Evolutionary conservation across 2,113 vertebrate species (phyloP).

Genomic region (Fulmarus glacialis): DNA sequence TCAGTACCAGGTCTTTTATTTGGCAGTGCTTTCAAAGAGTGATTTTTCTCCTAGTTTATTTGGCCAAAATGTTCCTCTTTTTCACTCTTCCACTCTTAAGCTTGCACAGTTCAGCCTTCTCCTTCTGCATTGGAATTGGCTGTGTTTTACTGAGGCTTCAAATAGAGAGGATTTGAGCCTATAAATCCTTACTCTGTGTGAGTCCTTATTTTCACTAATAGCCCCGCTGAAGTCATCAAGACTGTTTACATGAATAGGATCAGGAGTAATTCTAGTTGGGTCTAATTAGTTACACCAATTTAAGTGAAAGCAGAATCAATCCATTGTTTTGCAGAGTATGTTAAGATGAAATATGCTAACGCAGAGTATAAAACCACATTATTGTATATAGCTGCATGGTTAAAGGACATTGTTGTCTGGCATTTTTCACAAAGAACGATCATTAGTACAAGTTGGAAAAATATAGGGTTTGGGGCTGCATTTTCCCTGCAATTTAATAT

Average conservation of each 20-base stretch:
- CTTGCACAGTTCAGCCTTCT: neutral
- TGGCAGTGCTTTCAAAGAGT: neutral
- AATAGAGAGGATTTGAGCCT: slow-evolving; percentile 37
- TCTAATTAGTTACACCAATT: slow-evolving; percentile 60
- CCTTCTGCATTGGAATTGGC: neutral
- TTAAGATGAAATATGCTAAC: slow-evolving; percentile 16
- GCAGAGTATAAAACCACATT: neutral
- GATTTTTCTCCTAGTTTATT: neutral
- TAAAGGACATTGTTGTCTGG: slow-evolving; percentile 57
- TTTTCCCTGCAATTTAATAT: slow-evolving; percentile 61
- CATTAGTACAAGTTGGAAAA: slow-evolving; percentile 64
- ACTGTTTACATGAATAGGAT: slow-evolving; percentile 61
- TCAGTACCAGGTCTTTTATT: neutral
- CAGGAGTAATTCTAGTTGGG: slow-evolving; percentile 54
- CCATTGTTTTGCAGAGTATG: neutral
- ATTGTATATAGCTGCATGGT: slow-evolving; percentile 15
- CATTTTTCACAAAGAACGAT: slow-evolving; percentile 51
- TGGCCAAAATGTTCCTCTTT: neutral
- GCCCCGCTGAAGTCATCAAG: slow-evolving; percentile 50
- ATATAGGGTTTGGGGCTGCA: slow-evolving; percentile 54
- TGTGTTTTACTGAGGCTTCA: slow-evolving; percentile 38
- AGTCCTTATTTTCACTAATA: slow-evolving; percentile 58
- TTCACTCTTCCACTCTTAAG: neutral
- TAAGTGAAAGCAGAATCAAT: slow-evolving; percentile 42
- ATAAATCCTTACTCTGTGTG: slow-evolving; percentile 56